These are phyloP conservation scores for Drosophila anomalata DNA, from an alignment of 2,888 invertebrate genomes.

Conservation along the genomic window DNA sequence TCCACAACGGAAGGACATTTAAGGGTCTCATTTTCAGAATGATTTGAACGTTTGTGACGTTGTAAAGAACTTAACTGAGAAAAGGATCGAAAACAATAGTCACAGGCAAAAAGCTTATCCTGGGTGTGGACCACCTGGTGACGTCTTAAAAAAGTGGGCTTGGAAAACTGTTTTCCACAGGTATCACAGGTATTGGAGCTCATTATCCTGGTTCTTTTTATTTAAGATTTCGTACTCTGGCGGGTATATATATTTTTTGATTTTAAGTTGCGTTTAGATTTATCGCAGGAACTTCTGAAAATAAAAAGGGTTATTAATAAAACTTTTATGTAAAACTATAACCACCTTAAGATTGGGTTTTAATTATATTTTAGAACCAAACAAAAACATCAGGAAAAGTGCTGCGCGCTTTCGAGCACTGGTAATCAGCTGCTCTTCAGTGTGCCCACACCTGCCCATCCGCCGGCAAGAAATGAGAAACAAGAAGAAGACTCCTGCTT, in stretches of 20 bases:
- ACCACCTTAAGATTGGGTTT: not conserved
- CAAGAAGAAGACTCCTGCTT: not conserved
- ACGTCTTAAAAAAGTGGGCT: slow-evolving; percentile 58
- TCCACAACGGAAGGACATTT: not conserved
- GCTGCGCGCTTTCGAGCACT: not conserved
- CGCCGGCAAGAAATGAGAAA: not conserved
- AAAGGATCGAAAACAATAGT: slow-evolving; percentile 32
- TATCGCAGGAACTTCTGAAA: not conserved
- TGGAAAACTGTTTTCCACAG: slow-evolving; percentile 64
- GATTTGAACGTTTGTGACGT: slow-evolving; percentile 26
- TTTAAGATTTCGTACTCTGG: not conserved
- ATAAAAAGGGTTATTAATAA: too few species aligned
- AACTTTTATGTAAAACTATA: too few species aligned
- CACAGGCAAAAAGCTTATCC: slow-evolving; percentile 55
- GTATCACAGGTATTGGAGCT: slow-evolving; percentile 32
- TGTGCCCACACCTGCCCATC: slow-evolving; percentile 10
- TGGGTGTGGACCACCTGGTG: slow-evolving; percentile 65
- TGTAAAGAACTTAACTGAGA: slow-evolving; percentile 46
- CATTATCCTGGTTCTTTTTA: not conserved
- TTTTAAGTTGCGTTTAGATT: not conserved
- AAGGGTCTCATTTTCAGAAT: slow-evolving; percentile 15
- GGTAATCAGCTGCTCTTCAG: slow-evolving; percentile 14
- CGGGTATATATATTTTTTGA: not conserved
- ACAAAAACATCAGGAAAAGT: not conserved
- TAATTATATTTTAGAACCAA: not conserved